phyloP scores from a whole-genome alignment of 2,797 vertebrate genomes.

The Rhinogobio ventralis region DNA sequence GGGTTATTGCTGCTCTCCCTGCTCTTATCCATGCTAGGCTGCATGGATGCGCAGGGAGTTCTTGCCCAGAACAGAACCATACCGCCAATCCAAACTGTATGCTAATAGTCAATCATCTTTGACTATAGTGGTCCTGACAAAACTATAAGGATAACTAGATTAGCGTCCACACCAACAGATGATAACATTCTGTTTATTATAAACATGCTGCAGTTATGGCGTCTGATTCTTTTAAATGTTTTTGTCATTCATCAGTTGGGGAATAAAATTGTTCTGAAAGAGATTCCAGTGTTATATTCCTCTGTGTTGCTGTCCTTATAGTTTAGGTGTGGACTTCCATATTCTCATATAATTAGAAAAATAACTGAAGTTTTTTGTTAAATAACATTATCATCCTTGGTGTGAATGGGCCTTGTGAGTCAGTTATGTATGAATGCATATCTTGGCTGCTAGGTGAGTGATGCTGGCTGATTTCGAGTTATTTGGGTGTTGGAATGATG shows the following conservation, averaged over 20 bases:
- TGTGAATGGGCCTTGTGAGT: not conserved
- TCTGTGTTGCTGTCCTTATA: no score
- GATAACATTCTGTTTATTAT: not conserved
- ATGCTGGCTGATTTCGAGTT: slow-evolving; percentile 15
- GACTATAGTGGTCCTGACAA: no score
- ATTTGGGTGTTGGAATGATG: slow-evolving; percentile 18
- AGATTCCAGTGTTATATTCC: not conserved
- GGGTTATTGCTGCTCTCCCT: no score
- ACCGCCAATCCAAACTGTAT: no score
- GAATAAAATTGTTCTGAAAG: not conserved
- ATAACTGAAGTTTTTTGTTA: not conserved
- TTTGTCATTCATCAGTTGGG: not conserved
- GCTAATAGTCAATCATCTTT: no score
- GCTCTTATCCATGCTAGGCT: no score
- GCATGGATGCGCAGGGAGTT: no score
- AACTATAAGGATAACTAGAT: not conserved
- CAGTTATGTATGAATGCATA: not conserved
- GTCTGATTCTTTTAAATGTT: not conserved
- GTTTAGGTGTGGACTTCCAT: not conserved
- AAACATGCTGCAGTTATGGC: not conserved
- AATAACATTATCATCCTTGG: not conserved
- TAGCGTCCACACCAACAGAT: not conserved
- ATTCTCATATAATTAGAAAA: not conserved
- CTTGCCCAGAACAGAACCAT: no score
- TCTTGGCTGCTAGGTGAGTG: not conserved